These are phyloP conservation scores for Acronicta psi DNA, from an alignment of 2,888 invertebrate species.

Conservation along the genomic window DNA sequence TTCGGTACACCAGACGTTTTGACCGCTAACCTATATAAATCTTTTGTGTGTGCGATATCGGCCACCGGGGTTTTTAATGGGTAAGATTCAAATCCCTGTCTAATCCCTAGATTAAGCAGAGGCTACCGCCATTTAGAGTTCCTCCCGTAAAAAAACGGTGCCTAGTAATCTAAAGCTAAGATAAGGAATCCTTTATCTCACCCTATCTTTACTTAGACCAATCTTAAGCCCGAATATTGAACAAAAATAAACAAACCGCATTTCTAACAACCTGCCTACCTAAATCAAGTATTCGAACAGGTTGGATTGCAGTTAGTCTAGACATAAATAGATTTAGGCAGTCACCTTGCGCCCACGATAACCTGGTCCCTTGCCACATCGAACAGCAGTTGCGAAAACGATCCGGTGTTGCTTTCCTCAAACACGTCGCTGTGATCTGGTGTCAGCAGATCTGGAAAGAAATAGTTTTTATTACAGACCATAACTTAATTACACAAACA, in stretches of 20 bases:
- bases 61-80: no score
- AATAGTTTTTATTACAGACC: no score
- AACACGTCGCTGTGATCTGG: slow-evolving; percentile 90
- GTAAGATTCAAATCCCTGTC: no score
- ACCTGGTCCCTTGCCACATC: slow-evolving; percentile 96
- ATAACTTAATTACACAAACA: no score
- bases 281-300: slow-evolving; percentile 54
- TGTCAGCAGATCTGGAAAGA: slow-evolving; percentile 83
- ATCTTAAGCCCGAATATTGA: background rate
- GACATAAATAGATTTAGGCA: slow-evolving; percentile 64
- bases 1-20: no score
- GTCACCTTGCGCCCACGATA: slow-evolving; percentile 96
- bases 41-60: no score
- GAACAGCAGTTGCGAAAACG: slow-evolving; percentile 95
- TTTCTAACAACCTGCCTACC: slow-evolving; percentile 24
- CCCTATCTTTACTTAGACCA: background rate
- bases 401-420: slow-evolving; percentile 92
- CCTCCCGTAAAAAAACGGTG: no score
- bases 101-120: no score
- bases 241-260: slow-evolving; percentile 17
- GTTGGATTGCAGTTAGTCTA: slow-evolving; percentile 49
- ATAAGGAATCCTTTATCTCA: no score
- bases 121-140: no score
- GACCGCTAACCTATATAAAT: no score
- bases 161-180: no score